phyloP scores from a whole-genome alignment of 2,888 invertebrate genomes.

The Gandaritis pyraliata region DNA sequence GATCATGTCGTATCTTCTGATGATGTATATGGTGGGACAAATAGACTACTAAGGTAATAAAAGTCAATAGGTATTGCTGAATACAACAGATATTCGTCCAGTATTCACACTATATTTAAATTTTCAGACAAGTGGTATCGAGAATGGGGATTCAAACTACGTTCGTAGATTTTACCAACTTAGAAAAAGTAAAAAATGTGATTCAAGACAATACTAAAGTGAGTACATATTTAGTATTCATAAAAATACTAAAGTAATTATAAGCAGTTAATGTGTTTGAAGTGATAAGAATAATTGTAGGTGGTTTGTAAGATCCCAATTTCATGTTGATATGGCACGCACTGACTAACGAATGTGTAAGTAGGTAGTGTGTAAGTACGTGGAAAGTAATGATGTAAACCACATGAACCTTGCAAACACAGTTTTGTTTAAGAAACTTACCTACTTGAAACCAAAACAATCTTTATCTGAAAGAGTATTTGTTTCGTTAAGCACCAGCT shows the following conservation, averaged over 20 bases:
- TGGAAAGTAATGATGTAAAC: constrained; percentile 13
- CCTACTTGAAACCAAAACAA: constrained; percentile 45
- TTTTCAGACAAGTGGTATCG: constrained; percentile 84
- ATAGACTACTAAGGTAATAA: constrained; percentile 85
- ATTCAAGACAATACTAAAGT: constrained; percentile 95
- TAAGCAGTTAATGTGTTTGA: not conserved
- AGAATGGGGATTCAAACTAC: constrained; percentile 89
- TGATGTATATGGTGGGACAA: constrained; percentile 98
- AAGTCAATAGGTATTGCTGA: not conserved
- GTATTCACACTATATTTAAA: constrained; percentile 33
- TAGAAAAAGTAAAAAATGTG: constrained; percentile 86
- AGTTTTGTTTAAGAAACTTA: constrained; percentile 16
- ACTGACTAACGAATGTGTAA: not conserved
- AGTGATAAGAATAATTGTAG: not conserved
- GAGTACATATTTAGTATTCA: constrained; percentile 33
- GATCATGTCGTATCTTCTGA: constrained; percentile 96
- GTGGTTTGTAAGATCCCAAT: not conserved
- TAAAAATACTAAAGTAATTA: too few species aligned
- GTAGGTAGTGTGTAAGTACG: not conserved
- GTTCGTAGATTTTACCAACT: constrained; percentile 90
- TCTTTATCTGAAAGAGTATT: constrained; percentile 43
- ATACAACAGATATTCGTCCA: not conserved
- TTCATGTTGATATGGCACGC: constrained; percentile 10
- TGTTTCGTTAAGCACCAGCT: constrained; percentile 30
- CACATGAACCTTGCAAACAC: constrained; percentile 10